Conservation (phyloP, 53 echinoderm and acorn worm species). For the Astropecten irregularis region DNA sequence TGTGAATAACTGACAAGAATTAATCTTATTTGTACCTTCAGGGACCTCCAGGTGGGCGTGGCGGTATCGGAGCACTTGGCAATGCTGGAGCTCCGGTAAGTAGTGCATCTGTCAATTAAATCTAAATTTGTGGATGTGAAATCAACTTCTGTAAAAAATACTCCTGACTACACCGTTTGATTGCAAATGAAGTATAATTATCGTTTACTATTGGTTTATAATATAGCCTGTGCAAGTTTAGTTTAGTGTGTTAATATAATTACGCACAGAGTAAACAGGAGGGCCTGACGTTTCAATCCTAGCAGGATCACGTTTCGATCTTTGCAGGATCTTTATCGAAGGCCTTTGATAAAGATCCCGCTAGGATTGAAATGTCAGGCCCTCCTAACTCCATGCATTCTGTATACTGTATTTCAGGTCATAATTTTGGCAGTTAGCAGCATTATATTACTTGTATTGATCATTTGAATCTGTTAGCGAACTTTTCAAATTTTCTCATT, state of each 20-base stretch:
- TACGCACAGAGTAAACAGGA: neutral
- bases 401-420: no score
- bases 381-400: no score
- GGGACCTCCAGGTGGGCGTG: conserved; percentile 43
- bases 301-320: no score
- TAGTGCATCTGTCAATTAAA: neutral
- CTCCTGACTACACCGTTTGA: neutral
- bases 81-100: conserved; percentile 29
- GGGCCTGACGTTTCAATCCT: no score
- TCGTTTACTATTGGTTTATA: neutral
- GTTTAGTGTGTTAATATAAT: neutral
- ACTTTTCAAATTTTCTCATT: no score
- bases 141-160: neutral
- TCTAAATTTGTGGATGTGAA: neutral
- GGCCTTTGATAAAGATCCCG: no score
- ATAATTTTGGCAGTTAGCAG: no score
- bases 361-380: no score
- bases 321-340: no score
- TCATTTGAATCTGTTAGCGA: no score
- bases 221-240: neutral
- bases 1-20: no score
- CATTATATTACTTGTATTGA: no score
- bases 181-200: neutral
- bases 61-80: conserved; percentile 21
- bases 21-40: neutral